A percentile compares a stretch with the other conserved stretches of the same genome.
Conservation (phyloP, 2,797 vertebrate species). For the Parambassis ranga region DNA sequence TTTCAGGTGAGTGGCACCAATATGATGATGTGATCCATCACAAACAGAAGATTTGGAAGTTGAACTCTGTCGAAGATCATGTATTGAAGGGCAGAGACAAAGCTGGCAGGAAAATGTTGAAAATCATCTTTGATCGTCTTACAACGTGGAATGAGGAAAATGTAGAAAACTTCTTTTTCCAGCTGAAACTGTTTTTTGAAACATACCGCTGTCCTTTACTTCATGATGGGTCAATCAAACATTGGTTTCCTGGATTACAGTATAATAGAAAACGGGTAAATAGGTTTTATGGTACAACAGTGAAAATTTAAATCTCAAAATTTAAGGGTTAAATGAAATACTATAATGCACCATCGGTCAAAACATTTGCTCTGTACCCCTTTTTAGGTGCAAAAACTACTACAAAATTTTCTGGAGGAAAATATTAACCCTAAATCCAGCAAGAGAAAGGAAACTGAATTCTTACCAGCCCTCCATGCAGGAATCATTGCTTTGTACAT, state of each 20-base stretch:
- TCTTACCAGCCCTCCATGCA: not conserved
- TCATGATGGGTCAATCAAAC: not conserved
- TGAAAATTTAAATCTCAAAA: not conserved
- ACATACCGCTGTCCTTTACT: not conserved
- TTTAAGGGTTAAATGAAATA: too few relatives aligned
- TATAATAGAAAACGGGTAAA: slow-evolving; percentile 10
- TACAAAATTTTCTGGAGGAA: not conserved
- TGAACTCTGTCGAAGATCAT: rapidly evolving
- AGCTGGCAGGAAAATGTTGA: slow-evolving; percentile 31
- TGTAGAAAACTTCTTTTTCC: slow-evolving; percentile 39
- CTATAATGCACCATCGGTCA: too few relatives aligned
- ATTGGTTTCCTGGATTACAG: rapidly evolving
- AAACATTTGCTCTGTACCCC: not conserved
- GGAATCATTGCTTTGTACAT: slow-evolving; percentile 31
- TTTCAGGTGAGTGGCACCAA: slow-evolving; percentile 49
- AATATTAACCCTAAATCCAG: not conserved
- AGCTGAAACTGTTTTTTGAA: slow-evolving; percentile 14
- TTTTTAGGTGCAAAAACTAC: slow-evolving; percentile 3
- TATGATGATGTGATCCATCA: slow-evolving; percentile 44
- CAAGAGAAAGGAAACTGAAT: not conserved
- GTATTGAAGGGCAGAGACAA: not conserved
- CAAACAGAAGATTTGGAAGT: rapidly evolving
- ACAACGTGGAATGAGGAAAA: slow-evolving; percentile 35
- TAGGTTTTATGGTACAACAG: not conserved
- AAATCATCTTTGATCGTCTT: slow-evolving; percentile 28